Conservation (phyloP, 2,888 invertebrate species). For the Zele albiditarsus region DNA sequence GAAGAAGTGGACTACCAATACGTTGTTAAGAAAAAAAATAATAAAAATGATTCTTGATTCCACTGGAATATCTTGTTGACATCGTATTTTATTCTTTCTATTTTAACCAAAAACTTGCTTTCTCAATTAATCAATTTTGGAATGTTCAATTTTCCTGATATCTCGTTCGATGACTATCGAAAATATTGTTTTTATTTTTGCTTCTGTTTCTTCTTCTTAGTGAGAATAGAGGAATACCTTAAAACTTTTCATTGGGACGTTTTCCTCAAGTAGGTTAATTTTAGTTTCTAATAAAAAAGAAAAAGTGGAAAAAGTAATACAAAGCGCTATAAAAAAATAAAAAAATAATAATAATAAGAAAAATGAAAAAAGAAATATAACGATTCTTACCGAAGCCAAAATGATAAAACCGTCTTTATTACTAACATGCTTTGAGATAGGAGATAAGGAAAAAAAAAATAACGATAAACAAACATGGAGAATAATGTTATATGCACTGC, state of each 20-base stretch:
- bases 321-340: background rate
- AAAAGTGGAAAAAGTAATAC: constrained; percentile 11
- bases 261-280: constrained; percentile 24
- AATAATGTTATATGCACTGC: constrained; percentile 35
- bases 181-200: too few species aligned
- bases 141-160: too few species aligned
- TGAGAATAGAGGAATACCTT: background rate
- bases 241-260: background rate
- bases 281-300: constrained; percentile 28
- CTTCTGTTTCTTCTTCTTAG: background rate
- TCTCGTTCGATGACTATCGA: too few species aligned
- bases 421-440: constrained; percentile 47
- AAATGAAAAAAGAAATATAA: constrained; percentile 36
- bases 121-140: background rate
- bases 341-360: too few species aligned
- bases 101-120: background rate
- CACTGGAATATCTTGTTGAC: background rate
- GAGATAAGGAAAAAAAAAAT: constrained; percentile 21
- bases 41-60: constrained; percentile 12
- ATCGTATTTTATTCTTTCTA: background rate
- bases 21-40: constrained; percentile 14
- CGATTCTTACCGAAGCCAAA: constrained; percentile 54
- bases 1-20: background rate
- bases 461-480: constrained; percentile 9
- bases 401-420: constrained; percentile 47